A percentile compares a stretch with the other conserved stretches of the same genome.
These are phyloP conservation scores for Phoxinus phoxinus DNA, from an alignment of 2,113 vertebrate genomes.

Conservation along the genomic window DNA sequence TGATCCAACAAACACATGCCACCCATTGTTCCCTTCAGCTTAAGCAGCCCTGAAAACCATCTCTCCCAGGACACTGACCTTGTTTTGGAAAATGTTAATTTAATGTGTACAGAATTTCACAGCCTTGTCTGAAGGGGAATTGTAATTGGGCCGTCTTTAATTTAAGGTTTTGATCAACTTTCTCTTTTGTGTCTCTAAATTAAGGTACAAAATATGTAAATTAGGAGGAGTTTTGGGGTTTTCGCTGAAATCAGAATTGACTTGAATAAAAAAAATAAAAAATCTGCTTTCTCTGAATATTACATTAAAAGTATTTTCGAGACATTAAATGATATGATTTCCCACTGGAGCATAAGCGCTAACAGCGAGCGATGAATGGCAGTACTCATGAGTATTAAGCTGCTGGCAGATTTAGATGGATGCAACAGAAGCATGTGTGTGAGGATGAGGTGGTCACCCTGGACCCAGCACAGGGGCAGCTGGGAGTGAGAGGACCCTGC, in stretches of 20 bases:
- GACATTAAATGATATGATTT: background rate
- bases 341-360: background rate
- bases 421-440: slow-evolving; percentile 56
- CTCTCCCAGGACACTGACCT: slow-evolving; percentile 67
- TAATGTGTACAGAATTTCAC: slow-evolving; percentile 43
- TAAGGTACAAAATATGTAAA: background rate
- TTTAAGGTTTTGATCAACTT: slow-evolving; percentile 19
- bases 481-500: slow-evolving; percentile 85
- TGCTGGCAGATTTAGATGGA: slow-evolving; percentile 21
- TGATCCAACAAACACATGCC: slow-evolving; percentile 76
- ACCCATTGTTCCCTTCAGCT: slow-evolving; percentile 71
- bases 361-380: background rate
- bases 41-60: slow-evolving; percentile 56
- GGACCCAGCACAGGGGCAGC: slow-evolving; percentile 85
- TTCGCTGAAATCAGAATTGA: background rate
- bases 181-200: background rate
- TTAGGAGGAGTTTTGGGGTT: background rate
- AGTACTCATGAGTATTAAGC: slow-evolving; percentile 39
- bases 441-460: slow-evolving; percentile 84
- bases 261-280: background rate
- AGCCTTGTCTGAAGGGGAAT: slow-evolving; percentile 41
- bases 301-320: background rate
- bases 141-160: slow-evolving; percentile 30
- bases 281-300: background rate
- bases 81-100: slow-evolving; percentile 75